A percentile compares a stretch with the other conserved stretches of the same genome.
phyloP scores from a whole-genome alignment of 1,140 invertebrate species.

The Gonatopus flavifemur region DNA sequence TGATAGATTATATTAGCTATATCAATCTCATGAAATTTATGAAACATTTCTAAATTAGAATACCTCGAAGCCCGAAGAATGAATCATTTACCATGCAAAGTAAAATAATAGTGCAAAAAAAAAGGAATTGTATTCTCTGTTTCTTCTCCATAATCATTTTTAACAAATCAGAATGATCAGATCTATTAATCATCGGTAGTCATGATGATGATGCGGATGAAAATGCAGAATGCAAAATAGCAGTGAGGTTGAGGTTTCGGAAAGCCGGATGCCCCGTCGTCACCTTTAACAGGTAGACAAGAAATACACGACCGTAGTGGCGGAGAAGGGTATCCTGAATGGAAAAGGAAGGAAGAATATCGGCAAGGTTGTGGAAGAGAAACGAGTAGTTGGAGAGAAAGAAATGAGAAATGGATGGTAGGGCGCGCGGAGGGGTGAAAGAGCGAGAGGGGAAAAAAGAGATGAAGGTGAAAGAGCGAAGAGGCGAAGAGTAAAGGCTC shows the following conservation, averaged over 20 bases:
- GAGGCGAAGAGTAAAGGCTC: conserved; percentile 45
- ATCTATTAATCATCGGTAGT: no score
- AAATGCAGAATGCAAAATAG: conserved; percentile 39
- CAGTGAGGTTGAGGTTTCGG: conserved; percentile 29
- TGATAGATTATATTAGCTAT: no score
- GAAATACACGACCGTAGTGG: conserved; percentile 13
- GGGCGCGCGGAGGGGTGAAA: no score
- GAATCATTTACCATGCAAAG: no score
- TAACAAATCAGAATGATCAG: no score
- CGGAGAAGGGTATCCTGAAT: neutral
- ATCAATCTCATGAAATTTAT: no score
- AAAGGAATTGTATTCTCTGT: no score
- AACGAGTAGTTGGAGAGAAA: neutral
- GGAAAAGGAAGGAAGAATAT: neutral
- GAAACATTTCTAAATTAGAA: no score
- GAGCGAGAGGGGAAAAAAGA: conserved; percentile 12
- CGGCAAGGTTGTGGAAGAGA: no score
- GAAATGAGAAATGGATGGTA: conserved; percentile 1
- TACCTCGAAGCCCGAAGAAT: no score
- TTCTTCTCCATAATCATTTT: no score
- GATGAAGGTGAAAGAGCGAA: conserved; percentile 15
- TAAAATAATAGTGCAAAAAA: no score
- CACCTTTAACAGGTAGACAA: conserved; percentile 29
- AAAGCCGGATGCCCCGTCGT: conserved; percentile 16
- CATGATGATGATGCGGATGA: conserved; percentile 13